Evolutionary conservation across 2,797 vertebrate genomes (phyloP).

Genomic region (Atherinosoma microstoma): DNA sequence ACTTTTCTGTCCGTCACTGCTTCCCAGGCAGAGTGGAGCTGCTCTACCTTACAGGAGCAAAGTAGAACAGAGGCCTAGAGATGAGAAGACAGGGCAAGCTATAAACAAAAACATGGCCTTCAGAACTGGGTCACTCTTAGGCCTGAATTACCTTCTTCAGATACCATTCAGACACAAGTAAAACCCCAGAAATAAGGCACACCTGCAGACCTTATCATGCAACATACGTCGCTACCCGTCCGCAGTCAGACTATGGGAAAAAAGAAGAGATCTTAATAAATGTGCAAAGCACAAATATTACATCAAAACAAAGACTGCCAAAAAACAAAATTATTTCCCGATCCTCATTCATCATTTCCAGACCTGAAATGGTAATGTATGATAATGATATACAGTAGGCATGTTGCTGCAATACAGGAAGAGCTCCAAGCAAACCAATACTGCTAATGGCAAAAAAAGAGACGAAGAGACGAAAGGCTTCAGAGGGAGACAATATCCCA

Average conservation of each 20-base stretch:
- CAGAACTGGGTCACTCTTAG: conserved; percentile 62
- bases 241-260: conserved; percentile 5
- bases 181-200: conserved; percentile 35
- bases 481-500: conserved; percentile 21
- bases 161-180: conserved; percentile 38
- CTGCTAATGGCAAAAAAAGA: conserved; percentile 17
- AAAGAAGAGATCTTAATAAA: conserved; percentile 28
- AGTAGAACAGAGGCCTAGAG: conserved; percentile 78
- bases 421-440: conserved; percentile 34
- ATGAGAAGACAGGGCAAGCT: conserved; percentile 68
- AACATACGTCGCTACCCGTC: conserved; percentile 23
- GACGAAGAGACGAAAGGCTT: not conserved
- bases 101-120: conserved; percentile 64
- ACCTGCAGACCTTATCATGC: conserved; percentile 35
- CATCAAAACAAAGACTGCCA: conserved; percentile 37
- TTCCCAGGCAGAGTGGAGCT: conserved; percentile 53
- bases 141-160: conserved; percentile 39
- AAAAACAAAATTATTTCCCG: conserved; percentile 41
- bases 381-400: conserved; percentile 60
- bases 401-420: conserved; percentile 54
- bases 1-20: conserved; percentile 66
- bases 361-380: conserved; percentile 62
- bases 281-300: conserved; percentile 38
- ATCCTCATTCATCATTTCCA: conserved; percentile 33
- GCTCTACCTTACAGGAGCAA: conserved; percentile 67